phyloP scores from a whole-genome alignment of 1,140 invertebrate genomes.

The Calosoma granatense region DNA sequence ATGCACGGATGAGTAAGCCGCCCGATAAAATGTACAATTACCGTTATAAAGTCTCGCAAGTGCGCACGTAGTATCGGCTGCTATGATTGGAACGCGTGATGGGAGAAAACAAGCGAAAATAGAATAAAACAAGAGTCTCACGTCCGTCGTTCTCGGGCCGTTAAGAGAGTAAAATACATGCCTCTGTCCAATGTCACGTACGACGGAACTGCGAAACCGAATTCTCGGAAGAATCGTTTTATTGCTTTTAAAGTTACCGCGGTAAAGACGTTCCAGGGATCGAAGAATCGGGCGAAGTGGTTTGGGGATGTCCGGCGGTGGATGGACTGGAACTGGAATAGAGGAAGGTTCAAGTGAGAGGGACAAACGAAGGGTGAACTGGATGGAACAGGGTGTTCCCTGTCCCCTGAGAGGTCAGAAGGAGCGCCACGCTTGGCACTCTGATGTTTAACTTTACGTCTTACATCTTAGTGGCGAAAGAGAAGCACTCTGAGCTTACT shows the following conservation, averaged over 20 bases:
- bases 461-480: too few species aligned
- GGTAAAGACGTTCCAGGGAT: not conserved
- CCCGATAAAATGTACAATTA: not conserved
- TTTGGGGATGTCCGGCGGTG: too few species aligned
- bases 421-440: too few species aligned
- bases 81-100: not conserved
- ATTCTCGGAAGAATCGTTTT: constrained; percentile 5
- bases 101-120: not conserved
- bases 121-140: not conserved
- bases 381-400: too few species aligned
- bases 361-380: too few species aligned
- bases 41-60: not conserved
- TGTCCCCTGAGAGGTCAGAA: too few species aligned
- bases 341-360: too few species aligned
- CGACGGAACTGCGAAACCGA: not conserved
- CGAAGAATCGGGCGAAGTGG: not conserved
- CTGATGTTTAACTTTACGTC: too few species aligned
- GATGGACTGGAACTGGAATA: too few species aligned
- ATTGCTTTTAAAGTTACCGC: constrained; percentile 8
- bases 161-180: constrained; percentile 8
- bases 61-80: not conserved
- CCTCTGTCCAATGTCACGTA: constrained; percentile 3
- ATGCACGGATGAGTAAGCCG: too few species aligned
- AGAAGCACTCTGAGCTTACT: too few species aligned
- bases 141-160: constrained; percentile 2